Evolutionary conservation across 2,113 vertebrate genomes (phyloP).

Genomic region (Macquaria ambigua): DNA sequence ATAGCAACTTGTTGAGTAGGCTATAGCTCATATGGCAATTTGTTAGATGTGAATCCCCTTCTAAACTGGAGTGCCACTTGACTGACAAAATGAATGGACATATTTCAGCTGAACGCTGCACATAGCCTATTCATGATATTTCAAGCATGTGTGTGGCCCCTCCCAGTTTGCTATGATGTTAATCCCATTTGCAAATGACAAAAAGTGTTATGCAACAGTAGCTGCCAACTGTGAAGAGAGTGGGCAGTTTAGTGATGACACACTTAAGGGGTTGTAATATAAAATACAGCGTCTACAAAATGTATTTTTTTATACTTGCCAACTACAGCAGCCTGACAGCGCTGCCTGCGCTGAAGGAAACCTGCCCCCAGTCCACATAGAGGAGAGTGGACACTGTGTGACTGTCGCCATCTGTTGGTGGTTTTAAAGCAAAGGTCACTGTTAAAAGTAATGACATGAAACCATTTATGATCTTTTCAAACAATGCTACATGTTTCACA

Average conservation of each 20-base stretch:
- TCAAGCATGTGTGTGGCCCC: slow-evolving; percentile 23
- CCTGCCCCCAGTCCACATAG: neutral
- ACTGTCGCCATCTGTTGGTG: slow-evolving; percentile 79
- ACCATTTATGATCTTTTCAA: neutral
- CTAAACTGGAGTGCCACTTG: slow-evolving; percentile 6
- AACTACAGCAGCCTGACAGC: neutral
- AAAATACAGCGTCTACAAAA: neutral
- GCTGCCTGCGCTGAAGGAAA: neutral
- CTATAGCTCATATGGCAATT: neutral
- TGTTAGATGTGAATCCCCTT: neutral
- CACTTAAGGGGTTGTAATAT: neutral
- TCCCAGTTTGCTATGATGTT: slow-evolving; percentile 27
- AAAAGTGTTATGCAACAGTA: neutral
- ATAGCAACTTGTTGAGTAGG: neutral
- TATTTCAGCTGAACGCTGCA: neutral
- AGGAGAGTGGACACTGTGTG: slow-evolving; percentile 30
- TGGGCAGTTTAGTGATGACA: neutral
- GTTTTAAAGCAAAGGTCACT: neutral
- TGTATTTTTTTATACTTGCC: neutral
- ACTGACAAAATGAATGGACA: neutral
- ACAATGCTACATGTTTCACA: neutral
- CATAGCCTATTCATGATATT: neutral
- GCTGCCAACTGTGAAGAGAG: neutral
- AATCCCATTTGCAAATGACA: slow-evolving; percentile 6
- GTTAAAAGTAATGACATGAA: neutral